Conservation (phyloP, 2,888 invertebrate species). For the Megastigmus dorsalis region DNA sequence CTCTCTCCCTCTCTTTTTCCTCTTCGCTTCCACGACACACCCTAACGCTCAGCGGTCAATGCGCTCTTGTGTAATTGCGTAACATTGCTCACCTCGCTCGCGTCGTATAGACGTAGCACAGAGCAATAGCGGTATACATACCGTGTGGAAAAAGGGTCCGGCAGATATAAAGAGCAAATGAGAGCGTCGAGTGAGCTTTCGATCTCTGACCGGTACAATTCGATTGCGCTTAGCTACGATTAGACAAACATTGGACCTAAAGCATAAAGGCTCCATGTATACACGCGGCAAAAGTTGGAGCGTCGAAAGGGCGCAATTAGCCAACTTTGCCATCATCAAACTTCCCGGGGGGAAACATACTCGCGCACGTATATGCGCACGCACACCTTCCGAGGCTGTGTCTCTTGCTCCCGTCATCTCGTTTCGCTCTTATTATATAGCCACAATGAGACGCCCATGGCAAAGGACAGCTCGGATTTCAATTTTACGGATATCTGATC, state of each 20-base stretch:
- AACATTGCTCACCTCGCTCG: constrained; percentile 32
- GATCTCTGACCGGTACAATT: constrained; percentile 22
- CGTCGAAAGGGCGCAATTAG: constrained; percentile 25
- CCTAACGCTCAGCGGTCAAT: constrained; percentile 31
- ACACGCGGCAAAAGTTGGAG: not conserved
- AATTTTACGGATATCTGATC: constrained; percentile 50
- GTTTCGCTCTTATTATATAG: not conserved
- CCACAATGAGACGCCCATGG: not conserved
- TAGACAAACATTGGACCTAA: not conserved
- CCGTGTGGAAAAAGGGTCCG: not conserved
- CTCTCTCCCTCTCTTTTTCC: too few species aligned
- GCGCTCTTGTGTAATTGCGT: constrained; percentile 48
- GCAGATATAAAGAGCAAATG: not conserved
- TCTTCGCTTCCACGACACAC: not conserved
- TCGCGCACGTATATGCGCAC: not conserved
- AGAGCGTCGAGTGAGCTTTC: not conserved
- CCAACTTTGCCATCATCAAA: constrained; percentile 31
- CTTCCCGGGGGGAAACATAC: too few species aligned
- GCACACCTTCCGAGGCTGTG: too few species aligned
- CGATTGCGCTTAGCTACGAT: constrained; percentile 14
- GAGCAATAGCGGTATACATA: too few species aligned
- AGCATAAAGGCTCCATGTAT: not conserved
- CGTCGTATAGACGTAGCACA: constrained; percentile 2
- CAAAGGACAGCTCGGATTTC: constrained; percentile 40
- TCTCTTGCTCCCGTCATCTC: not conserved